phyloP scores from a whole-genome alignment of 2,113 vertebrate species.

The Apteryx mantelli region DNA sequence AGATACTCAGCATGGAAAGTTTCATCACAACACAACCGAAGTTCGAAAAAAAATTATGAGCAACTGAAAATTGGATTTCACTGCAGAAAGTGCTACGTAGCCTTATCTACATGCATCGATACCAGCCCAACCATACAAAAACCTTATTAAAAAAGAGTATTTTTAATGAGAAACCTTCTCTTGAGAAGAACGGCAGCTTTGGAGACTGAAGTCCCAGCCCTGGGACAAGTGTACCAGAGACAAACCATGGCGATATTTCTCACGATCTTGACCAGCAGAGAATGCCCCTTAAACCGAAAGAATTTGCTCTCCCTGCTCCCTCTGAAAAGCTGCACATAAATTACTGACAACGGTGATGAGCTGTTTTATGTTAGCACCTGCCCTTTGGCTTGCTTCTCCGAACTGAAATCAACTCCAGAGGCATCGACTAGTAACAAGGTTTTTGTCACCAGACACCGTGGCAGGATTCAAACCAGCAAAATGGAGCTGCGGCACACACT shows the following conservation, averaged over 20 bases:
- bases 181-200: background rate
- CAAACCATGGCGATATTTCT: background rate
- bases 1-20: slow-evolving; percentile 23
- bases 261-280: background rate
- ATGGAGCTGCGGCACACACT: background rate
- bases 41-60: background rate
- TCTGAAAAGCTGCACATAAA: background rate
- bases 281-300: background rate
- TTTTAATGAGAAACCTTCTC: background rate
- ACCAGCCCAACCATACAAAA: background rate
- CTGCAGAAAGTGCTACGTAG: background rate
- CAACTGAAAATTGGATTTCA: slow-evolving; percentile 10
- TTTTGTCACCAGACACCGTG: background rate
- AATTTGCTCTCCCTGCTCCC: background rate
- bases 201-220: background rate
- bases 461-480: background rate
- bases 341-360: background rate
- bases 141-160: background rate
- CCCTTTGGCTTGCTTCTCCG: background rate
- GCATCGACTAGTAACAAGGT: background rate
- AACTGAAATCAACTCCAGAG: background rate
- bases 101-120: background rate
- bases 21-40: slow-evolving; percentile 20
- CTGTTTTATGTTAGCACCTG: slow-evolving; percentile 36
- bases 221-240: background rate